These are phyloP conservation scores for Cheilosia variabilis DNA, from an alignment of 2,888 invertebrate genomes.

Conservation along the genomic window DNA sequence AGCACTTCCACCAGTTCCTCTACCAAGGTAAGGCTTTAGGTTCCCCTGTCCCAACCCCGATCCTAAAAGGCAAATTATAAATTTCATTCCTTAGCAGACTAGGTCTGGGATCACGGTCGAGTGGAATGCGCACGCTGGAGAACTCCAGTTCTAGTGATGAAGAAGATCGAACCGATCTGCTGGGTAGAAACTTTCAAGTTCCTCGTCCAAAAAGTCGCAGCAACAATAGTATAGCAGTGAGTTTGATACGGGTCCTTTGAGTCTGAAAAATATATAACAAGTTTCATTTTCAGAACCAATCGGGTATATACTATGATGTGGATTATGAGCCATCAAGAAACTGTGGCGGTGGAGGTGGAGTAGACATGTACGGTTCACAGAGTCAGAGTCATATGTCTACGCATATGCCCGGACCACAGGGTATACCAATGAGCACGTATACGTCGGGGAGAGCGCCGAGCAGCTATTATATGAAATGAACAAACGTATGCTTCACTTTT, in stretches of 20 bases:
- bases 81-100: conserved; percentile 78
- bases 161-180: conserved; percentile 90
- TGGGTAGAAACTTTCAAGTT: conserved; percentile 89
- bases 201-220: conserved; percentile 93
- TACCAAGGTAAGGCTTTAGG: conserved; percentile 87
- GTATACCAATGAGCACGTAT: conserved; percentile 93
- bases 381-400: conserved; percentile 85
- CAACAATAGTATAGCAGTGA: conserved; percentile 85
- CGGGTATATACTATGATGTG: conserved; percentile 95
- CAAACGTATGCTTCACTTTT: conserved; percentile 45
- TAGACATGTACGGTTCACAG: conserved; percentile 84
- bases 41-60: conserved; percentile 24
- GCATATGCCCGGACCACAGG: conserved; percentile 86
- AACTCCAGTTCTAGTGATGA: conserved; percentile 86
- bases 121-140: conserved; percentile 84
- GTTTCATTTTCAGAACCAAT: conserved; percentile 88
- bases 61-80: conserved; percentile 29
- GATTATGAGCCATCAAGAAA: conserved; percentile 90
- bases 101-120: conserved; percentile 83
- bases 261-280: background rate
- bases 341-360: conserved; percentile 82
- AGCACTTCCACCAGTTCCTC: conserved; percentile 88
- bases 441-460: conserved; percentile 89
- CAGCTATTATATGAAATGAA: conserved; percentile 83
- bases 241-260: conserved; percentile 30